A percentile compares a stretch with the other conserved stretches of the same genome.
Evolutionary conservation across 2,113 vertebrate genomes (phyloP).

Genomic region (Poecilia latipinna): DNA sequence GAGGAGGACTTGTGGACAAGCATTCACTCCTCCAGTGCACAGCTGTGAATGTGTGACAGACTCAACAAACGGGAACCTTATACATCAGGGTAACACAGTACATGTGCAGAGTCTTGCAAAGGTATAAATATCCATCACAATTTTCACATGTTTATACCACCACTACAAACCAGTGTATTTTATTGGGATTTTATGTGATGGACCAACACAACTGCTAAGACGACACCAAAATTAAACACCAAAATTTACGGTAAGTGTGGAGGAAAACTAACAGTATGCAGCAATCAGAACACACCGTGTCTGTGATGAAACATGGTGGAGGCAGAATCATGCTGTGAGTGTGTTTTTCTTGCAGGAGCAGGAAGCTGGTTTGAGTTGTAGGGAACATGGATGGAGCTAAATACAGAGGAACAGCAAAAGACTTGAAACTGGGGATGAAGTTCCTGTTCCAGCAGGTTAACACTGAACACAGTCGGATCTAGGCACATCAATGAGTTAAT

Average conservation of each 20-base stretch:
- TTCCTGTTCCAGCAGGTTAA: background rate
- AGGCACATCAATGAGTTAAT: background rate
- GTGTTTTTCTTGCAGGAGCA: background rate
- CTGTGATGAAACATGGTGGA: background rate
- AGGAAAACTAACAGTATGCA: background rate
- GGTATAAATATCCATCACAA: background rate
- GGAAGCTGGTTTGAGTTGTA: background rate
- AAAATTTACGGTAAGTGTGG: background rate
- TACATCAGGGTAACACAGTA: conserved; percentile 27
- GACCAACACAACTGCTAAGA: background rate
- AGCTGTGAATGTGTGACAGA: conserved; percentile 25
- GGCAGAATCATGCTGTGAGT: background rate
- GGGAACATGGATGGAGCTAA: background rate
- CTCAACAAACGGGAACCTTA: conserved; percentile 28
- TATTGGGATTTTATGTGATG: background rate
- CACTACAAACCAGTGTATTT: too few relatives aligned
- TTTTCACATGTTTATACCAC: background rate
- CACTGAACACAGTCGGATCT: background rate
- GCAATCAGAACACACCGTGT: too few relatives aligned
- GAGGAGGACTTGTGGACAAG: conserved; percentile 29
- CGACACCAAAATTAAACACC: background rate
- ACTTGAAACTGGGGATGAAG: background rate
- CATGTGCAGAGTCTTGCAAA: background rate
- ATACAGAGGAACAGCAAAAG: background rate
- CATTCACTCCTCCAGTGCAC: conserved; percentile 42